Evolutionary conservation across 2,797 vertebrate genomes (phyloP), one percentile per base, ranked within the genome.

Genomic region (Falco concolor): DNA sequence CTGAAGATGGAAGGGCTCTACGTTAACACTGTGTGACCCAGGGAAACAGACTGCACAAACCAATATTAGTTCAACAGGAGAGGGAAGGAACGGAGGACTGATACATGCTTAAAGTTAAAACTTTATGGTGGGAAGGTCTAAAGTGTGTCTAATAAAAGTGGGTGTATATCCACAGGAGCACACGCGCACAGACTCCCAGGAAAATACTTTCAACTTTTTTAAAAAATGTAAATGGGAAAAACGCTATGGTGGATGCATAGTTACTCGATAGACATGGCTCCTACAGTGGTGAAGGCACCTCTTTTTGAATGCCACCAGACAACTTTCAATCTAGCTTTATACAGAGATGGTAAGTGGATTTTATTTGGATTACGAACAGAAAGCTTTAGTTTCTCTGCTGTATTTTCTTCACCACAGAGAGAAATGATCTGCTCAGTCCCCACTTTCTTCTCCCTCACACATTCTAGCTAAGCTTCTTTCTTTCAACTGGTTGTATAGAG

Each of bases 71-170:
- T 76, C 49, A 40, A 45, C 8, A 27, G 16, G 3, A 65, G 4
- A 5, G 3, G 6, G 4, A 56, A 73, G 9, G 19, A 90, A 40
- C 0, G 1, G 8, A 61, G 10, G 17, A 70, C 30, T 0, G 0
- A 82, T 21, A 56, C 22, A 16, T 7, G n/a, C 36, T 50, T 60
- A 61, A 60, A 79, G n/a, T 5, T 13, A 54, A 60, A 61, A 30
- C 17, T 23, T 65, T 60, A 38, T 21, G 24, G 9, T 27, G 25
- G 5, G 5, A 45, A 67, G 28, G 28, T 24, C 18, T 75, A 52
- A 65, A 36, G 12, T 56, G 75, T 57, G 8, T 32, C 13, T 45
- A 52, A 28, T 50, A 54, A 30, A 65, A 40, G 24, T 5, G 8
- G 3, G 12, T 40, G 32, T 61, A 32, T 10, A 3, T n/a, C n/a